phyloP scores from a whole-genome alignment of 2,888 invertebrate species.

The Teleiodes luculella region DNA sequence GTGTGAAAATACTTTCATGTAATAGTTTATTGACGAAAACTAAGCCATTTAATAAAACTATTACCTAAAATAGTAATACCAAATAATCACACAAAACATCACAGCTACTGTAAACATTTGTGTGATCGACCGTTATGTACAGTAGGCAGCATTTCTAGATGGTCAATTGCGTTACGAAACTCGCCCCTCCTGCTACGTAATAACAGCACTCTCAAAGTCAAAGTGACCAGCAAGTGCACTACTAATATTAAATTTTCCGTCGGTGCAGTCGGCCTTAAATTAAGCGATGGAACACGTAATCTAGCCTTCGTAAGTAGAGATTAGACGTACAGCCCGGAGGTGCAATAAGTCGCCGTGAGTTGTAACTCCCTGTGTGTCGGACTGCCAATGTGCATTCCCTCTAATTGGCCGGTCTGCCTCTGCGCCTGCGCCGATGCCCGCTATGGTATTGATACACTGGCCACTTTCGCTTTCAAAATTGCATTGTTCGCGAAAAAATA shows the following conservation, averaged over 20 bases:
- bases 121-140: too few species aligned
- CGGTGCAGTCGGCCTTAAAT: conserved; percentile 5
- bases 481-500: conserved; percentile 17
- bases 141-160: too few species aligned
- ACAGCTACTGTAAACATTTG: too few species aligned
- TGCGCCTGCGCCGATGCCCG: conserved; percentile 37
- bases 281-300: conserved; percentile 20
- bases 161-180: too few species aligned
- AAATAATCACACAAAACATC: too few species aligned
- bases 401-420: conserved; percentile 66
- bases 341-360: conserved; percentile 26
- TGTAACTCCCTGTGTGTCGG: conserved; percentile 50
- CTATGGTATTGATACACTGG: conserved; percentile 56
- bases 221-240: too few species aligned
- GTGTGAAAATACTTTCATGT: too few species aligned
- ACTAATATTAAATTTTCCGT: not conserved
- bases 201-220: too few species aligned
- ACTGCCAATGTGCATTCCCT: conserved; percentile 60
- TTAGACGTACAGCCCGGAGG: conserved; percentile 19
- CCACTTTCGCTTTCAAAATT: conserved; percentile 61
- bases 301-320: conserved; percentile 11
- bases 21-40: too few species aligned
- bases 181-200: too few species aligned
- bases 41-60: too few species aligned
- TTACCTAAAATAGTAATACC: too few species aligned